phyloP scores from a whole-genome alignment of 2,797 vertebrate species.

The Fundulus diaphanus region DNA sequence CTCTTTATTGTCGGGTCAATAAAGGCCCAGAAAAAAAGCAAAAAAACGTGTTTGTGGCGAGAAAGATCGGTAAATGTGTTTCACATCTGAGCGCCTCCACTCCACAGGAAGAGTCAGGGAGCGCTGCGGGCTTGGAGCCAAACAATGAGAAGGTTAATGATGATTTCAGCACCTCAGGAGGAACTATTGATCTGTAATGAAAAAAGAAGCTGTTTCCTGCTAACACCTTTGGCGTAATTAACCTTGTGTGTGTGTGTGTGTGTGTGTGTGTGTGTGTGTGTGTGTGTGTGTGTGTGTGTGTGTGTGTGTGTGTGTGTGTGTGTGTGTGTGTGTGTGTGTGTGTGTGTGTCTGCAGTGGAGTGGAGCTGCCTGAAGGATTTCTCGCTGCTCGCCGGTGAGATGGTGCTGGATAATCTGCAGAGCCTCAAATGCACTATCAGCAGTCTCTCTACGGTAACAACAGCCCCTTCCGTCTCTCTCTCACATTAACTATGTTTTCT shows the following conservation, averaged over 20 bases:
- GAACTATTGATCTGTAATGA: slow-evolving; percentile 47
- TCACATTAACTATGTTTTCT: slow-evolving; percentile 1
- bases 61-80: too few species aligned
- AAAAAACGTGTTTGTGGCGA: background rate
- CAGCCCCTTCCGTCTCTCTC: slow-evolving; percentile 3
- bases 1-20: background rate
- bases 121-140: background rate
- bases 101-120: background rate
- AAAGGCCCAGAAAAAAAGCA: background rate
- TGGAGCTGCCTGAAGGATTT: slow-evolving; percentile 95
- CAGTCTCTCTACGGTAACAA: slow-evolving; percentile 88
- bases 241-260: slow-evolving; percentile 10
- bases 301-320: slow-evolving; percentile 11
- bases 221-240: slow-evolving; percentile 4
- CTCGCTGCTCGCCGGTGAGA: slow-evolving; percentile 88
- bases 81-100: background rate
- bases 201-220: background rate
- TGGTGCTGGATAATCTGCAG: slow-evolving; percentile 89
- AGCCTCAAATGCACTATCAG: slow-evolving; percentile 87
- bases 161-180: slow-evolving; percentile 11
- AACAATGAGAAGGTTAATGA: slow-evolving; percentile 33
- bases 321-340: slow-evolving; percentile 21
- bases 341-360: slow-evolving; percentile 82
- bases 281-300: slow-evolving; percentile 5
- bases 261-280: slow-evolving; percentile 24